phyloP scores from a whole-genome alignment of 2,888 invertebrate species.

The Slavum lentiscoides region DNA sequence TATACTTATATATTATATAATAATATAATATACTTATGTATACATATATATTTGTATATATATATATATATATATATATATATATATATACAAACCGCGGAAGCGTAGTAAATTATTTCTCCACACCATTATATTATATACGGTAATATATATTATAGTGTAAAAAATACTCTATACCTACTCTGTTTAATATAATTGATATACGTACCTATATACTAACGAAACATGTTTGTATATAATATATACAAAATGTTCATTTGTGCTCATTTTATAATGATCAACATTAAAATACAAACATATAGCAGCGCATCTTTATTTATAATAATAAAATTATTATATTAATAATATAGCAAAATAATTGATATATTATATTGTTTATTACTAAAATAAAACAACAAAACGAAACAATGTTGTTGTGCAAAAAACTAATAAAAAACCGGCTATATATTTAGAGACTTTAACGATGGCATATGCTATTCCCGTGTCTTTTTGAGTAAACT shows the following conservation, averaged over 20 bases:
- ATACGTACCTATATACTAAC: too few relatives aligned
- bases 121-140: not conserved
- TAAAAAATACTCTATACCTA: not conserved
- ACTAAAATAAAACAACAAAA: not conserved
- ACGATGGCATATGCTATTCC: not conserved
- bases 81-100: not conserved
- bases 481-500: not conserved
- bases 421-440: conserved; percentile 1
- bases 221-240: too few relatives aligned
- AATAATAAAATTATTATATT: not conserved
- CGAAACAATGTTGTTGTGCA: not conserved
- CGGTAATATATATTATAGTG: not conserved
- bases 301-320: not conserved
- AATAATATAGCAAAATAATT: conserved; percentile 4
- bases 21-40: too few relatives aligned
- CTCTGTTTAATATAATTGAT: not conserved
- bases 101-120: not conserved
- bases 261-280: too few relatives aligned
- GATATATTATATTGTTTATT: conserved; percentile 6
- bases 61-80: too few relatives aligned
- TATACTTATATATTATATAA: too few relatives aligned
- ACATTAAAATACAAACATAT: too few relatives aligned
- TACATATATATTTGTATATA: too few relatives aligned
- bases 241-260: too few relatives aligned
- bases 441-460: conserved; percentile 26